Evolutionary conservation across 2,888 invertebrate genomes (phyloP).

Genomic region (Branchipolynoe longqiensis): DNA sequence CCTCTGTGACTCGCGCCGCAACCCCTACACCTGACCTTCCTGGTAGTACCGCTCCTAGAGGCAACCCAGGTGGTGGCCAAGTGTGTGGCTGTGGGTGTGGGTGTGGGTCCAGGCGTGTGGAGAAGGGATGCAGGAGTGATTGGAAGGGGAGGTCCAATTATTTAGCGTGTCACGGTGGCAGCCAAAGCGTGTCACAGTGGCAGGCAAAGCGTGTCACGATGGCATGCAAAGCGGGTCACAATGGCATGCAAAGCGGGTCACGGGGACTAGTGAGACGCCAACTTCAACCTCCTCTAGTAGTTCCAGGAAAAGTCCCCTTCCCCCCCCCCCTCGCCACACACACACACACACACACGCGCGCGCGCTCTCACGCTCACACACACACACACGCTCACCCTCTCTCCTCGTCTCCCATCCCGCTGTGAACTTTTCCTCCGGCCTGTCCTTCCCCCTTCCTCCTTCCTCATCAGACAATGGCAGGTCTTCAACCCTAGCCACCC

Average conservation of each 20-base stretch:
- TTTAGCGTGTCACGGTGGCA: too few relatives aligned
- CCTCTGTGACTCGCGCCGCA: background rate
- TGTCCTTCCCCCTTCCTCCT: background rate
- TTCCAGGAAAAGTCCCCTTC: constrained; percentile 27
- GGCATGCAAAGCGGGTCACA: background rate
- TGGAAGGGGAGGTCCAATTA: background rate
- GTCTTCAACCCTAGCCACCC: too few relatives aligned
- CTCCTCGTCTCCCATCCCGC: too few relatives aligned
- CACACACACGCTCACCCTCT: background rate
- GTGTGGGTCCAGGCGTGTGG: background rate
- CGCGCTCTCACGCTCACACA: too few relatives aligned
- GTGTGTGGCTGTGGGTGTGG: background rate
- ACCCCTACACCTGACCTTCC: constrained; percentile 22
- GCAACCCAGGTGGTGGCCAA: constrained; percentile 2
- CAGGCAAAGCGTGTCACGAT: background rate
- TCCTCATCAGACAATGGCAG: too few relatives aligned
- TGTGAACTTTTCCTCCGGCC: too few relatives aligned
- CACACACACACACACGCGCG: too few relatives aligned
- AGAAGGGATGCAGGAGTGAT: background rate
- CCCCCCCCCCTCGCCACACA: background rate
- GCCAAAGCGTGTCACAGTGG: too few relatives aligned
- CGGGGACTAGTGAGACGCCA: too few relatives aligned
- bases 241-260: background rate
- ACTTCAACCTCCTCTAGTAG: too few relatives aligned
- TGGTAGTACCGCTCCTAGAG: constrained; percentile 20